Percentiles rank a stretch among this genome's conserved stretches.
These are phyloP conservation scores for Hymenopus coronatus DNA, from an alignment of 2,888 invertebrate species.

Conservation along the genomic window DNA sequence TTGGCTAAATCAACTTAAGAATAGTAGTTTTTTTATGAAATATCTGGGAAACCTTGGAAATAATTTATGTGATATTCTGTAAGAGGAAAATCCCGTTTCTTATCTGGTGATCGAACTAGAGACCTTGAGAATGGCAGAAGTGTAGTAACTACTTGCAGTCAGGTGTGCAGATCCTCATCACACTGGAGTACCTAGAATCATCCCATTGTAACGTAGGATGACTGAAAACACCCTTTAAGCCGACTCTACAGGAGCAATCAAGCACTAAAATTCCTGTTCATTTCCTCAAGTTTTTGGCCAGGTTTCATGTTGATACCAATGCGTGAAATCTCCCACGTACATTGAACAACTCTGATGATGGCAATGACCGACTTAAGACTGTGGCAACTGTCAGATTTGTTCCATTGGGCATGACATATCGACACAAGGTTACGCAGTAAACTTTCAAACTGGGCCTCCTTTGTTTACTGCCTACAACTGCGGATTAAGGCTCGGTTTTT, in stretches of 20 bases:
- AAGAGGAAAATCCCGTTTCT: background rate
- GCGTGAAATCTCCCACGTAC: background rate
- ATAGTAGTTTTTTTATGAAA: too few relatives aligned
- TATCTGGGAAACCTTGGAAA: too few relatives aligned
- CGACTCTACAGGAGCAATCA: background rate
- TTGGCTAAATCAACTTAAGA: too few relatives aligned
- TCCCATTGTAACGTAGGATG: background rate
- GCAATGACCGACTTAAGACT: background rate
- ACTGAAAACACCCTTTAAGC: background rate
- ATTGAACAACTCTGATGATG: background rate
- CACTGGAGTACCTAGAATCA: background rate
- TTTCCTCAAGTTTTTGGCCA: background rate
- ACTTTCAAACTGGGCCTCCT: background rate
- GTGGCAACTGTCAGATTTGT: background rate
- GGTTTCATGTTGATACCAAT: background rate
- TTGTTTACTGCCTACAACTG: background rate
- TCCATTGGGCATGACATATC: background rate
- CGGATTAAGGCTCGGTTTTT: too few relatives aligned
- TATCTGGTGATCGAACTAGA: background rate
- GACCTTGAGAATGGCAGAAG: background rate
- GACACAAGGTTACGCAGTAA: background rate
- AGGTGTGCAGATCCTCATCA: background rate
- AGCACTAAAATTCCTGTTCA: background rate
- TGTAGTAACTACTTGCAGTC: too few relatives aligned
- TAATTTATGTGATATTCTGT: background rate